These are phyloP conservation scores for Mormoops blainvillei DNA, from an alignment of 2,113 vertebrate species.

Conservation along the genomic window DNA sequence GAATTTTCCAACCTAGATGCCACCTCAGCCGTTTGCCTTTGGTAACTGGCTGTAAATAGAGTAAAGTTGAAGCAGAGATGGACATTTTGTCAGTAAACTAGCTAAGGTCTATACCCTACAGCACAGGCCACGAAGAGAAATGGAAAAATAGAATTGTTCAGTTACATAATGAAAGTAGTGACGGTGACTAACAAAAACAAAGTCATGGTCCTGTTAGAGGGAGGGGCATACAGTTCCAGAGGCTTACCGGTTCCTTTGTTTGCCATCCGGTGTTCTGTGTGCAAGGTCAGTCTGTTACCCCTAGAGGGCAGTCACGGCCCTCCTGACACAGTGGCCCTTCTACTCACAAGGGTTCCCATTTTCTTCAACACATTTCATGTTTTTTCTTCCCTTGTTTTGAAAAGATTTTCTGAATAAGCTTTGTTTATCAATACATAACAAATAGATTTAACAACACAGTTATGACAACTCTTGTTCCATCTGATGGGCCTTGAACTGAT, in stretches of 20 bases:
- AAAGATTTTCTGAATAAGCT: neutral
- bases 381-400: neutral
- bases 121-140: neutral
- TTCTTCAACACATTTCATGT: neutral
- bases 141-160: neutral
- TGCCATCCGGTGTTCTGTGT: neutral
- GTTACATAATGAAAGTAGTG: neutral
- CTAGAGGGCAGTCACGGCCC: conserved; percentile 77
- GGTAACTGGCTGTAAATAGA: neutral
- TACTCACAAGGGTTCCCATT: neutral
- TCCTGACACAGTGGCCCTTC: neutral
- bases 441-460: neutral
- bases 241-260: too few species aligned
- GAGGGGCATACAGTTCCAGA: rapidly evolving
- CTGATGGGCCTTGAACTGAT: neutral
- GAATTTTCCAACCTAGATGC: neutral
- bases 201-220: neutral
- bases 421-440: neutral
- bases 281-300: conserved; percentile 28
- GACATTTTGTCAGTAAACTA: neutral
- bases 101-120: neutral
- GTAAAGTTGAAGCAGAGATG: neutral
- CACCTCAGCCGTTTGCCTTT: neutral
- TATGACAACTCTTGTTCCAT: neutral
- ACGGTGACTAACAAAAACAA: neutral